Evolutionary conservation across 92 coral and sea anemone species (phyloP).

Genomic region (Diadumene lineata): DNA sequence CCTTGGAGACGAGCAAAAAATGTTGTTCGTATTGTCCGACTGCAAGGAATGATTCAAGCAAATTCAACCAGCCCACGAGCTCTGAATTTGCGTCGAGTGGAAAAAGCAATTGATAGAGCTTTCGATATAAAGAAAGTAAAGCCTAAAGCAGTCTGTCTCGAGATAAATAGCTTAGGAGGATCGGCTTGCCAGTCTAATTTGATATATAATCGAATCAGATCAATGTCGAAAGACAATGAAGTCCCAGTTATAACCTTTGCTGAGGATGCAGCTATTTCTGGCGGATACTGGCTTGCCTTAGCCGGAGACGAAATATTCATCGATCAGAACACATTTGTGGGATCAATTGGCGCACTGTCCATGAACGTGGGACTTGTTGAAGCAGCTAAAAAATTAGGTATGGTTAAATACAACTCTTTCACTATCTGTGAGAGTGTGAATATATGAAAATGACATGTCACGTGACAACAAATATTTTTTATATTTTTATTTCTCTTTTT

Average conservation of each 20-base stretch:
- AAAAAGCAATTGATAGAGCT: constrained; percentile 68
- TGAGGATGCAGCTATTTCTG: constrained; percentile 80
- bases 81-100: constrained; percentile 57
- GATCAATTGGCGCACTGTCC: constrained; percentile 77
- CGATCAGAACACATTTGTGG: constrained; percentile 69
- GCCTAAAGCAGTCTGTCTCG: constrained; percentile 84
- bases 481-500: too few relatives aligned
- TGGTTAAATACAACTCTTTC: too few relatives aligned
- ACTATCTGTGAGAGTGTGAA: too few relatives aligned
- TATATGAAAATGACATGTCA: neutral
- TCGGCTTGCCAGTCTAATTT: constrained; percentile 74
- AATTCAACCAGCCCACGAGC: constrained; percentile 14
- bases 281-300: constrained; percentile 85
- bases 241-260: constrained; percentile 80
- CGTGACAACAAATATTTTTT: too few relatives aligned
- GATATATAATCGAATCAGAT: constrained; percentile 74
- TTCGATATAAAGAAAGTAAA: constrained; percentile 65
- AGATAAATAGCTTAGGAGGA: constrained; percentile 80
- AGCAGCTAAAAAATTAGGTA: constrained; percentile 77
- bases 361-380: constrained; percentile 69
- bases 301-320: constrained; percentile 88
- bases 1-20: constrained; percentile 63
- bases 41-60: constrained; percentile 57
- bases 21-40: constrained; percentile 80
- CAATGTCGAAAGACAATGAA: constrained; percentile 44